phyloP scores from a whole-genome alignment of 2,888 invertebrate species.

The Caenorhabditis virilis region DNA sequence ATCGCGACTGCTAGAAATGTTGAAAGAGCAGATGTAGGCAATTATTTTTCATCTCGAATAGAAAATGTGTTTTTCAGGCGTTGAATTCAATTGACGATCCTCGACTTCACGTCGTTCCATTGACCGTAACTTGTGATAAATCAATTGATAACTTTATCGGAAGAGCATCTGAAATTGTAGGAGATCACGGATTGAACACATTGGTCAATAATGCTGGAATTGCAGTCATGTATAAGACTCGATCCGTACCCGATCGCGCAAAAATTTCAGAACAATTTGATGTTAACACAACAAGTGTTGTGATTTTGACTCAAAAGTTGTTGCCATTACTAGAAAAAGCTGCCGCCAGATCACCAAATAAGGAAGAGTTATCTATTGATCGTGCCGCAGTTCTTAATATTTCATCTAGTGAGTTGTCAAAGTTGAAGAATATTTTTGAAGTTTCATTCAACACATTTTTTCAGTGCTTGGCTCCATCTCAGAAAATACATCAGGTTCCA shows the following conservation, averaged over 20 bases:
- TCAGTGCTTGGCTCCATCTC: not conserved
- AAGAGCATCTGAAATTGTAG: constrained; percentile 11
- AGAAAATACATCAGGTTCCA: too few species aligned
- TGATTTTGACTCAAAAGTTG: constrained; percentile 36
- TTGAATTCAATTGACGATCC: constrained; percentile 10
- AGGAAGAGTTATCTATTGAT: constrained; percentile 8
- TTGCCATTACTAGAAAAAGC: constrained; percentile 35
- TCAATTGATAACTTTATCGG: constrained; percentile 29
- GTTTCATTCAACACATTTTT: not conserved
- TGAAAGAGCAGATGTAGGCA: constrained; percentile 72
- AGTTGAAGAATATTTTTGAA: not conserved
- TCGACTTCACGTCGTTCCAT: constrained; percentile 29
- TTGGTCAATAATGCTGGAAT: constrained; percentile 32
- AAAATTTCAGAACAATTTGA: constrained; percentile 77
- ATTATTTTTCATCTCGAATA: too few species aligned
- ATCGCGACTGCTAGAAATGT: constrained; percentile 83
- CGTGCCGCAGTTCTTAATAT: constrained; percentile 37
- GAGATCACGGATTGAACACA: constrained; percentile 9
- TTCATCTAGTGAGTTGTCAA: constrained; percentile 18
- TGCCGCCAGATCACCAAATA: not conserved
- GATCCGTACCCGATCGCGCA: constrained; percentile 68
- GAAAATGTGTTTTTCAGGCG: too few species aligned
- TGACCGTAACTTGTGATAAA: constrained; percentile 32
- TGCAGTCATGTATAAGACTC: not conserved
- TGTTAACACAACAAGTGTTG: constrained; percentile 75